phyloP scores from a whole-genome alignment of 2,113 vertebrate species.

The Cariama cristata region DNA sequence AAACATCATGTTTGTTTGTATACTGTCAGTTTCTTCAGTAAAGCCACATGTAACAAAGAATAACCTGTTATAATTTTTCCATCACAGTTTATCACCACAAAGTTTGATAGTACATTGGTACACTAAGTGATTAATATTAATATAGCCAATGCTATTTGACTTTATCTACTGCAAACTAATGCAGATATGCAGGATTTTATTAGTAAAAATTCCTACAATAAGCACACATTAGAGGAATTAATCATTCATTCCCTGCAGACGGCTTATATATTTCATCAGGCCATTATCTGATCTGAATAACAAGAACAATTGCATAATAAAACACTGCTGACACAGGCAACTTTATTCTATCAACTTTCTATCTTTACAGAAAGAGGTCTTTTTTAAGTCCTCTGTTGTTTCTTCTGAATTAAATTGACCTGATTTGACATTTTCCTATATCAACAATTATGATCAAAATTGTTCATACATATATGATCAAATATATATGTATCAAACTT shows the following conservation, averaged over 20 bases:
- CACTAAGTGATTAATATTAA: conserved; percentile 31
- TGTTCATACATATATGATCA: background rate
- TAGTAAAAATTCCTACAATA: conserved; percentile 74
- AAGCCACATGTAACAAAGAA: background rate
- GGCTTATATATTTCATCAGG: conserved; percentile 78
- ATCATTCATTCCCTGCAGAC: conserved; percentile 78
- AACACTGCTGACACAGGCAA: conserved; percentile 78
- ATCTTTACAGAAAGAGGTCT: conserved; percentile 35
- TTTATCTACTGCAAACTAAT: conserved; percentile 69
- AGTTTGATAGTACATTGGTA: conserved; percentile 16
- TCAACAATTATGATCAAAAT: background rate
- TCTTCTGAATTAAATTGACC: background rate
- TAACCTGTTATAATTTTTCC: background rate
- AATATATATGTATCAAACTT: background rate
- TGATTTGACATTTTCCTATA: background rate
- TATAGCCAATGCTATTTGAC: background rate
- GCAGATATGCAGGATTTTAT: conserved; percentile 67
- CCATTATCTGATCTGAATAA: conserved; percentile 80
- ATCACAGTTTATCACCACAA: conserved; percentile 10
- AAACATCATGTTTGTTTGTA: background rate
- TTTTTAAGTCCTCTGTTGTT: background rate
- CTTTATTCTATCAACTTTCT: conserved; percentile 67
- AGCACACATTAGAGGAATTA: conserved; percentile 76
- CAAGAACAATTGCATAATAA: conserved; percentile 81
- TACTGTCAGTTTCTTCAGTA: background rate